phyloP scores from a whole-genome alignment of 2,888 invertebrate species.

The Lacanobia wlatinum region DNA sequence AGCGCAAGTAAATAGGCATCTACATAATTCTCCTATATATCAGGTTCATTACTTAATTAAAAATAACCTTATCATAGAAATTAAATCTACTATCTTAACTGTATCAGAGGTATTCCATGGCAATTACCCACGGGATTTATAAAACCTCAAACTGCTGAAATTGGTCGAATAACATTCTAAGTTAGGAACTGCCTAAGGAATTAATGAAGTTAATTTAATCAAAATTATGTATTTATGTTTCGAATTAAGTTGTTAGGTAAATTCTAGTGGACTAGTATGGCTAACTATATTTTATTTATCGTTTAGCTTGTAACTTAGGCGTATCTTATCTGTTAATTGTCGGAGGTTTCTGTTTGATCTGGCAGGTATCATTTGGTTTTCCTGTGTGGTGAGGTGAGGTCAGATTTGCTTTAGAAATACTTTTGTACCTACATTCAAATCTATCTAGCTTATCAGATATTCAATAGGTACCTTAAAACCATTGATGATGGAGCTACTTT shows the following conservation, averaged over 20 bases:
- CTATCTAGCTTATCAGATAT: too few species aligned
- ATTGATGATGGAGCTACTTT: neutral
- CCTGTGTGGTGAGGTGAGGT: neutral
- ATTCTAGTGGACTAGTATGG: slow-evolving; percentile 29
- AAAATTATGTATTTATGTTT: slow-evolving; percentile 60
- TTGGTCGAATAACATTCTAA: slow-evolving; percentile 49
- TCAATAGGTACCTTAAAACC: neutral
- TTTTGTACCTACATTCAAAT: neutral
- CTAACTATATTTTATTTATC: slow-evolving; percentile 36
- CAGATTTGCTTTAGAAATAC: neutral
- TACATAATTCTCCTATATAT: slow-evolving; percentile 47
- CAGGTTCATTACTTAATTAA: slow-evolving; percentile 66
- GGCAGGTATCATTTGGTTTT: slow-evolving; percentile 13
- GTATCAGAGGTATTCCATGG: slow-evolving; percentile 68
- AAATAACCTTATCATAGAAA: slow-evolving; percentile 61
- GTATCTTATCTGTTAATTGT: slow-evolving; percentile 32
- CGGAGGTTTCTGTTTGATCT: slow-evolving; percentile 11
- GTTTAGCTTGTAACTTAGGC: slow-evolving; percentile 4
- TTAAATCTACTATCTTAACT: slow-evolving; percentile 61
- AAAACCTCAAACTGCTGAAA: slow-evolving; percentile 42
- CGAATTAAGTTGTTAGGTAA: slow-evolving; percentile 47
- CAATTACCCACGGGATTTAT: slow-evolving; percentile 66
- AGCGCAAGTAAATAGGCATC: slow-evolving; percentile 34
- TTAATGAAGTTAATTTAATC: slow-evolving; percentile 58
- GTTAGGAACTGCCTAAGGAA: slow-evolving; percentile 34